phyloP scores from a whole-genome alignment of 2,888 invertebrate genomes.

The Nymphalis urticae region DNA sequence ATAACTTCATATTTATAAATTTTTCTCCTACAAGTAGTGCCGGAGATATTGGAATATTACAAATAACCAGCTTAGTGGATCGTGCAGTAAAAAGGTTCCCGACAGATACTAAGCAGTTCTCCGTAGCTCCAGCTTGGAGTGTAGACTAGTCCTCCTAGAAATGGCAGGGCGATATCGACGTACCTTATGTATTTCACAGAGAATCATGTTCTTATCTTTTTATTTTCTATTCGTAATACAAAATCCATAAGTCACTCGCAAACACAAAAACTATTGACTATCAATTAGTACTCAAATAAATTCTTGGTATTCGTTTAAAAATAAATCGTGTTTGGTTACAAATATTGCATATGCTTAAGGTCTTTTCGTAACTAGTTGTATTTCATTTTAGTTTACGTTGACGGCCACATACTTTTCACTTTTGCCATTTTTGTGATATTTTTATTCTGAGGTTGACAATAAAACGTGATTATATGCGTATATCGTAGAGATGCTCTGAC shows the following conservation, averaged over 20 bases:
- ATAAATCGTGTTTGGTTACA: no score
- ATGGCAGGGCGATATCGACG: background rate
- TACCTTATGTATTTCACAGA: no score
- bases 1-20: background rate
- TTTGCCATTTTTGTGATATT: background rate
- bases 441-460: slow-evolving; percentile 4
- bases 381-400: background rate
- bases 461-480: slow-evolving; percentile 11
- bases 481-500: slow-evolving; percentile 5
- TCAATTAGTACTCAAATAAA: no score
- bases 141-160: background rate
- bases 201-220: no score
- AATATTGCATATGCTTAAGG: no score
- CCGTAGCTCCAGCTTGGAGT: background rate
- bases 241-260: no score
- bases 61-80: slow-evolving; percentile 12
- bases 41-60: slow-evolving; percentile 15
- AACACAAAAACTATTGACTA: no score
- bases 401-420: background rate
- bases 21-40: background rate
- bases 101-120: slow-evolving; percentile 3
- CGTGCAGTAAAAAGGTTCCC: slow-evolving; percentile 5
- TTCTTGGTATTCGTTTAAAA: no score
- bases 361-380: no score
- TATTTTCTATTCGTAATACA: no score